Conservation (phyloP, 1,140 invertebrate genomes). For the Pectinophora gossypiella region DNA sequence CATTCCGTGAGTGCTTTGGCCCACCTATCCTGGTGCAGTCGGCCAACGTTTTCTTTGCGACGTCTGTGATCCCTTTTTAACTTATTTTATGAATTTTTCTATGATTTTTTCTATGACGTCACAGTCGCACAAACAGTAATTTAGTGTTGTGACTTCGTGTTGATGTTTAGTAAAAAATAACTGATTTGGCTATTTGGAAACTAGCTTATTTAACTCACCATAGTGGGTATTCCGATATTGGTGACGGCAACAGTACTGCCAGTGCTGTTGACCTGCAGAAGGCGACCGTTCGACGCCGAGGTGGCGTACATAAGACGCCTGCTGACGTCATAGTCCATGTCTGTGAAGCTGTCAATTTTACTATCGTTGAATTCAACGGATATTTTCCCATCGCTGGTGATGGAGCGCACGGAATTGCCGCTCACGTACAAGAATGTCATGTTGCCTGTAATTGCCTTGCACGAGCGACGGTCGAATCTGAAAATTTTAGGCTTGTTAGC, state of each 20-base stretch:
- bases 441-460: slow-evolving; percentile 79
- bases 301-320: not conserved
- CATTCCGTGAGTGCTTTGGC: no score
- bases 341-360: slow-evolving; percentile 30
- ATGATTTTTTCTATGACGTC: no score
- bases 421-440: slow-evolving; percentile 71
- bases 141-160: no score
- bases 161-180: no score
- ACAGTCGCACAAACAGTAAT: no score
- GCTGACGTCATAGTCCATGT: slow-evolving; percentile 69
- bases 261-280: not conserved
- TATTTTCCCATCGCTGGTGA: slow-evolving; percentile 39
- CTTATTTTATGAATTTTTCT: no score
- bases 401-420: slow-evolving; percentile 72
- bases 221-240: slow-evolving; percentile 78
- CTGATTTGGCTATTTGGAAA: no score
- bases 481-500: no score
- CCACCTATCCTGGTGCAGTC: no score
- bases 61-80: no score
- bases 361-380: slow-evolving; percentile 15
- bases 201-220: slow-evolving; percentile 26
- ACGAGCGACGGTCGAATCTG: slow-evolving; percentile 80
- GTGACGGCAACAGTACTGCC: slow-evolving; percentile 45
- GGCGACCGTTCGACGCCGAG: not conserved
- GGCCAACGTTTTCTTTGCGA: no score